Evolutionary conservation across 2,888 invertebrate species (phyloP), one percentile per base, ranked within the genome.

Genomic region (Ophion costatus): DNA sequence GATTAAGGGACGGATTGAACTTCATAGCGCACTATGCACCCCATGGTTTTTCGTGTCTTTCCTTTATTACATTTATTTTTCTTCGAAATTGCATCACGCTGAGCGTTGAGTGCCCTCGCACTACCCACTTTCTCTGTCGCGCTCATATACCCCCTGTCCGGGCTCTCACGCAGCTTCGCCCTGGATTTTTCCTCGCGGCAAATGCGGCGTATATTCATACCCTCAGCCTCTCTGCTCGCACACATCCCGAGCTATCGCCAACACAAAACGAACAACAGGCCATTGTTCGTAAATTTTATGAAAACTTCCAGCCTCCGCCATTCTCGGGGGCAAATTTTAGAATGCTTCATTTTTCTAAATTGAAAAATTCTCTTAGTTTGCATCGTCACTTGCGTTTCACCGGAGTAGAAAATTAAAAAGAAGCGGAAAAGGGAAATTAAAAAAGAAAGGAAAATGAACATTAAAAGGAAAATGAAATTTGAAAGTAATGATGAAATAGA

Each of bases 31-130:
- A 89, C 89, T 90, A 86, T 88, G 89, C 91, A 86, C 88, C 91
- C 91, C 89, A 89, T 86, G 86, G 91, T 89, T 91, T 91, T 91
- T 90, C 90, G 88, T 87, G 87, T 83, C 75, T 78, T 78, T 78
- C 67, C 29, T 57, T 66, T 63, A 45, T 45, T 45, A 10, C 45
- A 45, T 45, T 45, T 45, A 45, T 64, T 67, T 88, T 88, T 88
- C 87, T 86, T 87, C 89, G 89, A 90, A 90, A 90, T 90, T 90
- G 88, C 88, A 90, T 85, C 70, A 89, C 87, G 89, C 92, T 90
- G 91, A 79, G 92, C 88, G 89, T 77, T 92, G 92, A 92, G 92
- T 92, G 92, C 91, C 90, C 88, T 80, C 88, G 80, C 66, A 66
- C 76, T 76, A 75, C 61, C 71, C 63, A 66, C 74, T 67, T 61